These are phyloP conservation scores for Lucifuga dentata DNA, from an alignment of 2,113 vertebrate genomes.

Conservation along the genomic window DNA sequence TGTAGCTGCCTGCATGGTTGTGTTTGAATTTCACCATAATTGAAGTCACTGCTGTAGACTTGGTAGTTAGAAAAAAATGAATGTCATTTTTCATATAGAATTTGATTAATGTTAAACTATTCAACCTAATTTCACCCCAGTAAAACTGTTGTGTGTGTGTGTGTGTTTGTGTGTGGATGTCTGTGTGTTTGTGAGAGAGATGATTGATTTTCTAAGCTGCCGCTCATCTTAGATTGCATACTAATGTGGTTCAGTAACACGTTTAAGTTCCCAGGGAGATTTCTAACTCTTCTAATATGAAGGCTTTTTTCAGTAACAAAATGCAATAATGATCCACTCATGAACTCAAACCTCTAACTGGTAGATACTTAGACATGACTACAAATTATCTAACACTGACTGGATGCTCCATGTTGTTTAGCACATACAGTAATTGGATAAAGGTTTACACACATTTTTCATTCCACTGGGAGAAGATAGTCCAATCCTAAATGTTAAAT, in stretches of 20 bases:
- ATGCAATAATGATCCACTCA: slow-evolving; percentile 30
- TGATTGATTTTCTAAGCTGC: slow-evolving; percentile 3
- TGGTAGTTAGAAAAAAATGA: slow-evolving; percentile 8
- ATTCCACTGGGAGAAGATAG: not conserved
- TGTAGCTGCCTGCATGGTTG: slow-evolving; percentile 58
- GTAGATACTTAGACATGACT: slow-evolving; percentile 12
- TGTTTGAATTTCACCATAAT: slow-evolving; percentile 20
- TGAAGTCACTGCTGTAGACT: slow-evolving; percentile 28
- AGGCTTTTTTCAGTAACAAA: slow-evolving; percentile 24
- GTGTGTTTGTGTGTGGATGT: slow-evolving; percentile 25
- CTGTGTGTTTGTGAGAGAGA: slow-evolving; percentile 7
- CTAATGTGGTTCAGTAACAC: slow-evolving; percentile 34
- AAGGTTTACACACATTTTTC: not conserved
- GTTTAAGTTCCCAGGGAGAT: too few species aligned
- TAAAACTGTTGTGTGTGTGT: slow-evolving; percentile 25
- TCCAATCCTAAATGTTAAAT: slow-evolving; percentile 7
- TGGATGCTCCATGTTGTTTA: not conserved
- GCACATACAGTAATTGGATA: not conserved
- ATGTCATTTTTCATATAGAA: slow-evolving; percentile 44
- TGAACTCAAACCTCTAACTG: slow-evolving; percentile 17
- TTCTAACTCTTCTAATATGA: slow-evolving; percentile 56
- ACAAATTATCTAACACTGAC: not conserved
- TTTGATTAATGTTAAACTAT: slow-evolving; percentile 28
- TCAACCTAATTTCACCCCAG: slow-evolving; percentile 39
- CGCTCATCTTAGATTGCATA: slow-evolving; percentile 2